These are phyloP conservation scores for Harpalus rufipes DNA, from an alignment of 2,888 invertebrate genomes.

Conservation along the genomic window DNA sequence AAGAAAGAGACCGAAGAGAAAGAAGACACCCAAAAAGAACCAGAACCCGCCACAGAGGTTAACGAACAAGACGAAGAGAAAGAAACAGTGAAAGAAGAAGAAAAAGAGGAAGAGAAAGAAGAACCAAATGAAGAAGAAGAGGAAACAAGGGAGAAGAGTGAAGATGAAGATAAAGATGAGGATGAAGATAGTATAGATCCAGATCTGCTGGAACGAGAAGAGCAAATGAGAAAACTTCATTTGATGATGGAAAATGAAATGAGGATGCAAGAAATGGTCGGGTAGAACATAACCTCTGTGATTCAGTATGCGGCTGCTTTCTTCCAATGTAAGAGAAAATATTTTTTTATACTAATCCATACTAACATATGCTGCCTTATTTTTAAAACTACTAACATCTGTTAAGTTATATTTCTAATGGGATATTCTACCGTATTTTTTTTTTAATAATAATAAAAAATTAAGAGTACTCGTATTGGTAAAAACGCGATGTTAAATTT, in stretches of 20 bases:
- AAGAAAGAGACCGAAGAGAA: constrained; percentile 61
- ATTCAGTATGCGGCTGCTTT: constrained; percentile 26
- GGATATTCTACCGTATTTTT: no score
- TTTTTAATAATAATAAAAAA: no score
- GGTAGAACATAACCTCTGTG: constrained; percentile 36
- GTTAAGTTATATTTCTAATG: no score
- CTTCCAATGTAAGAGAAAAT: constrained; percentile 1
- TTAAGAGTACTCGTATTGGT: no score
- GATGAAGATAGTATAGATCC: constrained; percentile 8
- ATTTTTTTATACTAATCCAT: no score
- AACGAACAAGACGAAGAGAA: constrained; percentile 21
- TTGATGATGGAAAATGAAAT: neutral
- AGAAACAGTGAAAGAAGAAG: constrained; percentile 22
- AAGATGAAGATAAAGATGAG: constrained; percentile 12
- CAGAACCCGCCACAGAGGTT: constrained; percentile 1
- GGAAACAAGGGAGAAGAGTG: neutral
- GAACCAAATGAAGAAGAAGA: constrained; percentile 6
- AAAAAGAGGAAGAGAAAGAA: neutral
- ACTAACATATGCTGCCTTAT: no score
- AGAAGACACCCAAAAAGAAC: constrained; percentile 34
- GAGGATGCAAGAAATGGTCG: constrained; percentile 43
- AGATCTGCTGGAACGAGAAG: constrained; percentile 11
- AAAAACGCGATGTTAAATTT: no score
- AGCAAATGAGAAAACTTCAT: constrained; percentile 9
- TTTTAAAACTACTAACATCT: no score